Conservation (phyloP, 2,113 vertebrate species). For the Sylvietta virens region DNA sequence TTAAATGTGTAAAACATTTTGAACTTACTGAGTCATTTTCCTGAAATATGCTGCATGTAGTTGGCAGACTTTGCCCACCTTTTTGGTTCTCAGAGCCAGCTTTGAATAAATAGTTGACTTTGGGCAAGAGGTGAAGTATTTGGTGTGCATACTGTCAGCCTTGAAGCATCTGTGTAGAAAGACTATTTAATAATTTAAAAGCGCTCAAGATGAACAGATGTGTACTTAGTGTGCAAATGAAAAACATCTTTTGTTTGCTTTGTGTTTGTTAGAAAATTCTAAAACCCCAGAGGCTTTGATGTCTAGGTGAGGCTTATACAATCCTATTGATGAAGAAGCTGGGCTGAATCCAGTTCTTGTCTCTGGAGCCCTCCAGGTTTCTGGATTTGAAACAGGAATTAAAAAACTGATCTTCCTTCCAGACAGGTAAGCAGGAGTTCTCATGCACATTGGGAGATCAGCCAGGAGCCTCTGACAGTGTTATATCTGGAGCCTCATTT, state of each 20-base stretch:
- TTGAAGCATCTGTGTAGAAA: neutral
- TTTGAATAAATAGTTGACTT: neutral
- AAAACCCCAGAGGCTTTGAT: neutral
- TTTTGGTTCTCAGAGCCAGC: neutral
- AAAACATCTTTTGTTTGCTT: neutral
- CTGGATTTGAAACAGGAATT: neutral
- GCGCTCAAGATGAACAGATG: neutral
- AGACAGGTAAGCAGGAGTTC: neutral
- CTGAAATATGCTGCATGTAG: conserved; percentile 12
- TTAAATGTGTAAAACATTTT: conserved; percentile 51
- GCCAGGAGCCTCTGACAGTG: neutral
- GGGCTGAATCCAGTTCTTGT: neutral
- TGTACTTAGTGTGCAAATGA: neutral
- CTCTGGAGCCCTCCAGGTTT: neutral
- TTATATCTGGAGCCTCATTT: neutral
- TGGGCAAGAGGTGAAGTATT: neutral
- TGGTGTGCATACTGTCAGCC: neutral
- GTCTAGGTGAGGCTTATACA: neutral
- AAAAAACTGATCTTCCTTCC: neutral
- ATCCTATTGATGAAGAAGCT: neutral
- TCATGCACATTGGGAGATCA: neutral
- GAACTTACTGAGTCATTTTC: conserved; percentile 44
- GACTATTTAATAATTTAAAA: neutral
- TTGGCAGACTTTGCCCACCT: neutral
- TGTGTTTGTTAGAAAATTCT: neutral